Percentiles rank a stretch among this genome's conserved stretches.
Evolutionary conservation across 2,113 vertebrate species (phyloP).

Genomic region (Falcunculus frontatus): DNA sequence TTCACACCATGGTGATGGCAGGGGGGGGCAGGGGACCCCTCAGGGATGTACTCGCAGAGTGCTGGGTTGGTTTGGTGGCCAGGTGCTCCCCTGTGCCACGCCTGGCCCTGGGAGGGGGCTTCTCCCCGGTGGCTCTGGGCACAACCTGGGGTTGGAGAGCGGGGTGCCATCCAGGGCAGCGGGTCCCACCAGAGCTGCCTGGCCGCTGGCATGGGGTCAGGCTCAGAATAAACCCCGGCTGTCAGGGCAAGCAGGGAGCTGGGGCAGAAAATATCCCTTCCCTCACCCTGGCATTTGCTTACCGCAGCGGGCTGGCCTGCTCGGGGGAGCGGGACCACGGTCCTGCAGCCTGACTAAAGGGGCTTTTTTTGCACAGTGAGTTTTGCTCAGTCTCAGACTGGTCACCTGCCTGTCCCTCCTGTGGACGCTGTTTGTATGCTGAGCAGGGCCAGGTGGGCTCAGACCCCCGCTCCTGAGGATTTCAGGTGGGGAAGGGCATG

Average conservation of each 20-base stretch:
- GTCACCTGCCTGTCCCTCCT: background rate
- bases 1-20: rapidly evolving
- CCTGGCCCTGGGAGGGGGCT: background rate
- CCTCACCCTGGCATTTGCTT: constrained; percentile 16
- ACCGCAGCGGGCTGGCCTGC: background rate
- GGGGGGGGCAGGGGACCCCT: background rate
- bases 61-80: background rate
- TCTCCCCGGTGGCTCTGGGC: rapidly evolving
- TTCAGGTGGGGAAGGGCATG: background rate
- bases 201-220: background rate
- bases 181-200: background rate
- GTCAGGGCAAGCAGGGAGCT: background rate
- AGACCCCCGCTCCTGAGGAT: background rate
- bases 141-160: background rate
- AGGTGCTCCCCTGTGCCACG: rapidly evolving
- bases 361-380: constrained; percentile 22
- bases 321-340: rapidly evolving
- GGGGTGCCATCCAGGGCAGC: background rate
- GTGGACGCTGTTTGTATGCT: background rate
- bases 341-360: background rate
- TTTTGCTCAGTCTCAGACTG: background rate
- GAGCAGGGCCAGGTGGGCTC: background rate
- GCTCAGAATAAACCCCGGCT: constrained; percentile 44
- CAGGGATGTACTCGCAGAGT: rapidly evolving
- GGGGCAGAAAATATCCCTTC: constrained; percentile 28